Evolutionary conservation across 2,797 vertebrate species (phyloP).

Genomic region (Eidolon dupreanum): DNA sequence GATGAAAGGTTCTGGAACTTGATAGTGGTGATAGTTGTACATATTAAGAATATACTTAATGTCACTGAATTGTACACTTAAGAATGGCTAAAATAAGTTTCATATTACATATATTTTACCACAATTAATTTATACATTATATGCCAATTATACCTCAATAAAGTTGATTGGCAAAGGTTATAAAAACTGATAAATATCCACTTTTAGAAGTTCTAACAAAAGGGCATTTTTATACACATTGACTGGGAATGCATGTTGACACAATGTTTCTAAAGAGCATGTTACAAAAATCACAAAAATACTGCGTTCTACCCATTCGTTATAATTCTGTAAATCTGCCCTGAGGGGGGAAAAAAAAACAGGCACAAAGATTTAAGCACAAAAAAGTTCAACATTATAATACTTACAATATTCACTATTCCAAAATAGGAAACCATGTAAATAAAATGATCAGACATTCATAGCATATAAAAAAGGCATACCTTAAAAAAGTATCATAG

Average conservation of each 20-base stretch:
- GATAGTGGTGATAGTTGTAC: not conserved
- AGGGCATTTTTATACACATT: not conserved
- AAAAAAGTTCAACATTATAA: not conserved
- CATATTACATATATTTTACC: not conserved
- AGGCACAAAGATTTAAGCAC: not conserved
- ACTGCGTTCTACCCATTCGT: not conserved
- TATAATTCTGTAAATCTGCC: not conserved
- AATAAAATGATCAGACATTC: not conserved
- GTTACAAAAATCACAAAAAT: not conserved
- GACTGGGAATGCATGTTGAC: not conserved
- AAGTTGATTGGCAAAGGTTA: not conserved
- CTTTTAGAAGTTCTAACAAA: not conserved
- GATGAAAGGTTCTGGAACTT: not conserved
- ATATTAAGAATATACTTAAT: not conserved
- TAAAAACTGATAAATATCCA: not conserved
- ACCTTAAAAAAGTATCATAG: not conserved
- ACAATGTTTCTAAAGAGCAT: not conserved
- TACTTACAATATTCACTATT: not conserved
- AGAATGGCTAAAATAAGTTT: not conserved
- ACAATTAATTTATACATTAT: not conserved
- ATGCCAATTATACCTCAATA: not conserved
- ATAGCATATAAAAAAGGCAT: not conserved
- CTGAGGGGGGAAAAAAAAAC: not conserved
- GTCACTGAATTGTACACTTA: not conserved
- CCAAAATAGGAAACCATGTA: not conserved